A percentile compares a stretch with the other conserved stretches of the same genome.
Conservation (phyloP, 2,888 invertebrate species). For the Rhynchonema sp. region DNA sequence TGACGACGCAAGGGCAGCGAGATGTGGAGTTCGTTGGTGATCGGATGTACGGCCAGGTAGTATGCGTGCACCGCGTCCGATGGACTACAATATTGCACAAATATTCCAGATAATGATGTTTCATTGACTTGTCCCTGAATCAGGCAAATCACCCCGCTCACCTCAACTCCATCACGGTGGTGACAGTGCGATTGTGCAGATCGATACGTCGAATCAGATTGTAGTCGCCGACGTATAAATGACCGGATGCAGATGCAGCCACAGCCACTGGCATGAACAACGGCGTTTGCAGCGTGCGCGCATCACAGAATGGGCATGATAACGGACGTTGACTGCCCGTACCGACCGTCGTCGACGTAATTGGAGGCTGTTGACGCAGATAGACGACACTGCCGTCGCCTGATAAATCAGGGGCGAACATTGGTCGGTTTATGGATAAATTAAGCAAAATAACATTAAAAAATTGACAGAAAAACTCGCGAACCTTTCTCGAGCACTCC, state of each 20-base stretch:
- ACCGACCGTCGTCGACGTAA: slow-evolving; percentile 73
- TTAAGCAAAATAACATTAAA: no score
- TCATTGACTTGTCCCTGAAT: no score
- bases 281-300: slow-evolving; percentile 47
- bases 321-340: slow-evolving; percentile 70
- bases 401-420: no score
- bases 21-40: slow-evolving; percentile 82
- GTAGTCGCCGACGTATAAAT: slow-evolving; percentile 45
- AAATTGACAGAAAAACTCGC: no score
- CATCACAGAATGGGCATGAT: slow-evolving; percentile 40
- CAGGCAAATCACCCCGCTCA: slow-evolving; percentile 20
- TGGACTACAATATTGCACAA: slow-evolving; percentile 46
- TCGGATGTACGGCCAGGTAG: slow-evolving; percentile 82
- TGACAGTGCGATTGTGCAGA: slow-evolving; percentile 62
- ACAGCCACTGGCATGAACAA: slow-evolving; percentile 79
- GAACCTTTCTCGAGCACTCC: slow-evolving; percentile 39
- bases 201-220: slow-evolving; percentile 44
- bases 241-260: slow-evolving; percentile 84
- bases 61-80: slow-evolving; percentile 92
- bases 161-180: slow-evolving; percentile 68
- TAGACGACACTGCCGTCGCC: slow-evolving; percentile 85
- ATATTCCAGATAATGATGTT: no score
- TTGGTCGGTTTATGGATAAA: no score
- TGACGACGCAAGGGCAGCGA: slow-evolving; percentile 86
- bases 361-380: slow-evolving; percentile 43